These are phyloP conservation scores for Araneus ventricosus DNA, from an alignment of 1,140 invertebrate species.

Conservation along the genomic window DNA sequence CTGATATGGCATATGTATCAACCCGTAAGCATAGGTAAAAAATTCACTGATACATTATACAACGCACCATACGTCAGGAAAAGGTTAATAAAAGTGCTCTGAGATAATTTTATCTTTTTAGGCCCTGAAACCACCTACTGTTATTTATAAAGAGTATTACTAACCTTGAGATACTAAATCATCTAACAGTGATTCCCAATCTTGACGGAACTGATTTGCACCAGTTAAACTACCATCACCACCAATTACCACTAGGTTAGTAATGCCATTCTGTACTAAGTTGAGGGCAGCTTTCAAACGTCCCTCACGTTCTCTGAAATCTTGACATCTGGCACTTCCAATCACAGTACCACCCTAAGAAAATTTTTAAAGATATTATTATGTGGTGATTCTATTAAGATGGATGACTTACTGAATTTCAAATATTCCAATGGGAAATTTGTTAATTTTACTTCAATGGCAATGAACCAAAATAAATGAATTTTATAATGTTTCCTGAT, in stretches of 20 bases:
- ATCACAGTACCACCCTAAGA: constrained; percentile 96
- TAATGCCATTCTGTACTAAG: constrained; percentile 91
- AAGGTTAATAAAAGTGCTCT: too few species aligned
- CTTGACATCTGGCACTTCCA: constrained; percentile 96
- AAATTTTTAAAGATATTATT: constrained; percentile 19
- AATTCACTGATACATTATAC: too few species aligned
- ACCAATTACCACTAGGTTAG: constrained; percentile 98
- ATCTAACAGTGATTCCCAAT: constrained; percentile 87
- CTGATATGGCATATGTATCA: too few species aligned
- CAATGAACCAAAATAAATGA: too few species aligned
- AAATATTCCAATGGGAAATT: neutral
- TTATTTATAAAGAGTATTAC: too few species aligned
- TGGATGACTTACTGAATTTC: neutral
- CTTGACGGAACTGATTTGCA: constrained; percentile 96
- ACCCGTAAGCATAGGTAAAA: too few species aligned
- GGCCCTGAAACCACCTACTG: too few species aligned
- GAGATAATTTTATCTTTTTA: too few species aligned
- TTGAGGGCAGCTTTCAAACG: constrained; percentile 95
- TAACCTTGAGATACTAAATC: constrained; percentile 85
- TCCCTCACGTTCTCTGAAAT: constrained; percentile 92
- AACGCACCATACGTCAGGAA: too few species aligned
- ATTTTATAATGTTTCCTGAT: too few species aligned
- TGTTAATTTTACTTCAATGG: too few species aligned
- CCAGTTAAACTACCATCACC: constrained; percentile 99
- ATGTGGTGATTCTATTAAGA: neutral